Base-by-base conservation (phyloP, 2,888 invertebrate genomes). In the Brenthis ino region DNA sequence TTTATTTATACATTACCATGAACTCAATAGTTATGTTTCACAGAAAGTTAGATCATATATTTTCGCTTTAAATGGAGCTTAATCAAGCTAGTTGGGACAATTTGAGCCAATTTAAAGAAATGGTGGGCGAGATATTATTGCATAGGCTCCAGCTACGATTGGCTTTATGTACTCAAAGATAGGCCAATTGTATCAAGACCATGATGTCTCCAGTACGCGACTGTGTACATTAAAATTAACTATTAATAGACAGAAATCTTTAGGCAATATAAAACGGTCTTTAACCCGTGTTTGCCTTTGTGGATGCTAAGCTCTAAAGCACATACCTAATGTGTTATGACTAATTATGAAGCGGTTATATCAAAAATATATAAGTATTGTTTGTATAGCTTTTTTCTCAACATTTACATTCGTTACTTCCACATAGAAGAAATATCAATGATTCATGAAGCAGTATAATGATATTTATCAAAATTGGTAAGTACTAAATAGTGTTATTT, bases 81-180 rank as follows among this genome's bases (percentile, higher is more conserved):
- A 87, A 88, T 87, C 80, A 85, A 87, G 85, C 83, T 83, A 79
- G 84, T 87, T 86, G 84, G 79, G 76, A 79, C 84, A 83, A 87
- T 84, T 88, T 86, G 80, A 85, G 79, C 81, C 87, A 89, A 89
- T 88, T 89, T 83, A 77, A 77, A 78, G 79, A 77, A 79, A 79
- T 82, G 77, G 83, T 84, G 82, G 82, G 81, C 79, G 83, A 80
- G 81, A 82, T 82, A 82, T 81, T 65, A 70, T 58, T 60, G 64
- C 51, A 37, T 76, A 77, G 79, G 78, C 79, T 80, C 82, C 77
- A 74, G 77, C 78, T 74, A 78, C 78, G 80, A 83, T 81, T 83
- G 80, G 79, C 78, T 79, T 74, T 72, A 72, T 76, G 77, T 73
- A 75, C 77, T 76, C 74, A 76, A 77, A 79, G 77, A 74, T 81